A percentile compares a stretch with the other conserved stretches of the same genome.
phyloP scores from a whole-genome alignment of 2,888 invertebrate species.

The Stenotaenia linearis region DNA sequence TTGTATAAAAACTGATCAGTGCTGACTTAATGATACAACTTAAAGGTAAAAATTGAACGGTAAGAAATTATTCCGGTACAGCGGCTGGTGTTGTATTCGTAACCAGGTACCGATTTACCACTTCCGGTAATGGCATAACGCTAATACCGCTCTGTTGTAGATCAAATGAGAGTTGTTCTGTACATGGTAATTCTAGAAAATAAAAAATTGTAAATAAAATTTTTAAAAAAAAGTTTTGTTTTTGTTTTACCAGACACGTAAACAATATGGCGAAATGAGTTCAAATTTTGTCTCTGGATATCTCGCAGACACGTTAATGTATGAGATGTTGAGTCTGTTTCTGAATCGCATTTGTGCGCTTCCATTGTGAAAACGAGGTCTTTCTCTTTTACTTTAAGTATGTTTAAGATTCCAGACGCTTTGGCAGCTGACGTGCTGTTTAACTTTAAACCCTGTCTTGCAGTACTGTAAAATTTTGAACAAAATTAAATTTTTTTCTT shows the following conservation, averaged over 20 bases:
- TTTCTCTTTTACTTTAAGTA: background rate
- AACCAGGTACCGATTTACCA: background rate
- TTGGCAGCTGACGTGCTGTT: background rate
- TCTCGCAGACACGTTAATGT: background rate
- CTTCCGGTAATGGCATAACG: background rate
- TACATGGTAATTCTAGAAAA: background rate
- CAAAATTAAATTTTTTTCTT: no score
- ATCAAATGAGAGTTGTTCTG: background rate
- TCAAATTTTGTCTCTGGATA: background rate
- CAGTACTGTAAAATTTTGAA: no score
- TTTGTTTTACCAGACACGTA: background rate
- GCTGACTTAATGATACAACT: no score
- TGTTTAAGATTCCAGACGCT: background rate
- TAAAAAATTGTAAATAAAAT: background rate
- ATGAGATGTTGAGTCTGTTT: background rate
- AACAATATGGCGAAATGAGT: background rate
- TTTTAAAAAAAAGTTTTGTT: no score
- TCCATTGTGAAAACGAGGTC: background rate
- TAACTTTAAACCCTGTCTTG: background rate
- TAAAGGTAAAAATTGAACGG: background rate
- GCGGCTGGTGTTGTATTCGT: background rate
- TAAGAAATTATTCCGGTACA: background rate
- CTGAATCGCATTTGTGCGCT: background rate
- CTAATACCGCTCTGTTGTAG: background rate
- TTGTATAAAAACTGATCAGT: no score